A percentile compares a stretch with the other conserved stretches of the same genome.
Conservation (phyloP, 2,797 vertebrate species). For the Aldrovandia affinis region DNA sequence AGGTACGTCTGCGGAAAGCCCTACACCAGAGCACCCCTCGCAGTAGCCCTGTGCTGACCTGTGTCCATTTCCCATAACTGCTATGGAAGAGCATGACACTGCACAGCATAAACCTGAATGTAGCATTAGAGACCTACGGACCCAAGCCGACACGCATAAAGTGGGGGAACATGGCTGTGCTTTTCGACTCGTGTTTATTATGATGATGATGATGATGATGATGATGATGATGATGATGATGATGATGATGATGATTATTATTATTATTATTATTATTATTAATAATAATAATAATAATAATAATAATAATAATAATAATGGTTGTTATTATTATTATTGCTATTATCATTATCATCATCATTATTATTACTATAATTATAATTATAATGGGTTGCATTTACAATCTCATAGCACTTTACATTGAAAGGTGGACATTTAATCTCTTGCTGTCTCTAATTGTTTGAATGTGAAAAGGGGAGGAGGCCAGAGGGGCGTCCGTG, state of each 20-base stretch:
- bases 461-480: slow-evolving; percentile 23
- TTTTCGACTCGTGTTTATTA: background rate
- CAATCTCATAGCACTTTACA: background rate
- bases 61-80: background rate
- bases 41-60: background rate
- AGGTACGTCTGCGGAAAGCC: slow-evolving; percentile 33
- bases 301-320: too few relatives aligned
- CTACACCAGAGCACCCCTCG: background rate
- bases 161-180: background rate
- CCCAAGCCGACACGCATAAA: background rate
- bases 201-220: too few relatives aligned
- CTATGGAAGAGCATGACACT: background rate
- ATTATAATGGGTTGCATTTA: background rate
- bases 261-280: too few relatives aligned
- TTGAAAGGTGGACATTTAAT: background rate
- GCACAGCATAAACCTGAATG: background rate
- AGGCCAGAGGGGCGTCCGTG: slow-evolving; percentile 2
- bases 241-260: too few relatives aligned
- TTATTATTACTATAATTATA: too few relatives aligned
- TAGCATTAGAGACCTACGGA: too few relatives aligned
- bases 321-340: too few relatives aligned
- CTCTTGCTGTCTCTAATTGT: background rate
- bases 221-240: too few relatives aligned
- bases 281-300: too few relatives aligned
- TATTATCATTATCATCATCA: too few relatives aligned